These are phyloP conservation scores for Monopterus albus DNA, from an alignment of 2,113 vertebrate species.

Conservation along the genomic window DNA sequence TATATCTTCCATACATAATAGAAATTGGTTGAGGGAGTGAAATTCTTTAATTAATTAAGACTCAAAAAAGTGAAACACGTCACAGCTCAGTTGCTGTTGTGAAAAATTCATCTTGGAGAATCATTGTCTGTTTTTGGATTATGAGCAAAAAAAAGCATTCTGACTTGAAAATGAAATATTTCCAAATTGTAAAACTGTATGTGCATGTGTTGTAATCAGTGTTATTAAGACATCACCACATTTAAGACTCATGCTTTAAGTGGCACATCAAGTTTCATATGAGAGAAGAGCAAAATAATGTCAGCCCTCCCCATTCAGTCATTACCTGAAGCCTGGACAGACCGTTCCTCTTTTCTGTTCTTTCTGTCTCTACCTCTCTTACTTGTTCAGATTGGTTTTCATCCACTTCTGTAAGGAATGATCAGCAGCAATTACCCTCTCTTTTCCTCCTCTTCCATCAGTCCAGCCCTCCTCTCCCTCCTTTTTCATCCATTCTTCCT, in stretches of 20 bases:
- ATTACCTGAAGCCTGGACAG: conserved; percentile 1
- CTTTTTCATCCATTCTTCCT: conserved; percentile 13
- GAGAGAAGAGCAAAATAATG: background rate
- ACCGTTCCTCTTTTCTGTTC: background rate
- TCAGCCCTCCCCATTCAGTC: conserved; percentile 10
- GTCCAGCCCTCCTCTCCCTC: background rate
- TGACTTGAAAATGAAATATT: conserved; percentile 9
- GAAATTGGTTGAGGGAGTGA: background rate
- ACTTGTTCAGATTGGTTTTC: conserved; percentile 26
- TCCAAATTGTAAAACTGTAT: too few species aligned
- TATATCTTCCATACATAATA: background rate
- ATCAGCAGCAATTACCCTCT: conserved; percentile 46
- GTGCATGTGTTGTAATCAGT: background rate
- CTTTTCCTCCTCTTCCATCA: conserved; percentile 1
- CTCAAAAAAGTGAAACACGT: conserved; percentile 20
- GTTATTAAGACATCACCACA: background rate
- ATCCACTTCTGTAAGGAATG: conserved; percentile 27
- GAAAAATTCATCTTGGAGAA: conserved; percentile 22
- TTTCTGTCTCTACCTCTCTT: background rate
- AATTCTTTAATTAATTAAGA: background rate
- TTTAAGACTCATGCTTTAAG: background rate
- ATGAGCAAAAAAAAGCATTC: background rate
- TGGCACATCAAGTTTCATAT: background rate
- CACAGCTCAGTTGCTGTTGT: background rate
- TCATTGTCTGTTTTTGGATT: background rate